phyloP scores from a whole-genome alignment of 2,888 invertebrate genomes.

The Tetanocera ferruginea region DNA sequence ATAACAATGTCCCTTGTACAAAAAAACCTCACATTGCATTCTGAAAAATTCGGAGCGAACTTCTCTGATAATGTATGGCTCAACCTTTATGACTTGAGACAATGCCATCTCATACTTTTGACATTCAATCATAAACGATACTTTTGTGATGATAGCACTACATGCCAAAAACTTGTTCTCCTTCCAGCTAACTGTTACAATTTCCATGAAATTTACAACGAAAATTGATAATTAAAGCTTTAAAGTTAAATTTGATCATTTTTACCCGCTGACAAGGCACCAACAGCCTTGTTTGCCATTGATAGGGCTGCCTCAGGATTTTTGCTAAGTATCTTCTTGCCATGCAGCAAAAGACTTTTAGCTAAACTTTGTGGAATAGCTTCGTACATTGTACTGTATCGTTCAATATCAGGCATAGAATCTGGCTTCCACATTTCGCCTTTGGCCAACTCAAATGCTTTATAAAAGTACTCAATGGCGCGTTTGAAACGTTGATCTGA shows the following conservation, averaged over 20 bases:
- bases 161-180: neutral
- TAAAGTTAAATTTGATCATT: neutral
- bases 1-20: constrained; percentile 7
- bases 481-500: neutral
- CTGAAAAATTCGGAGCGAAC: neutral
- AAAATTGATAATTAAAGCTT: neutral
- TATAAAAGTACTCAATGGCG: neutral
- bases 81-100: neutral
- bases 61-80: neutral
- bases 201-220: neutral
- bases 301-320: neutral
- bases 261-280: neutral
- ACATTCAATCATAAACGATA: constrained; percentile 7
- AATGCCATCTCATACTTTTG: neutral
- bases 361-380: neutral
- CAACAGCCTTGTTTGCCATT: neutral
- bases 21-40: constrained; percentile 1
- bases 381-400: neutral
- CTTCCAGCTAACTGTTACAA: neutral
- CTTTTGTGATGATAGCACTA: neutral
- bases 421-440: neutral
- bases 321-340: neutral
- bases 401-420: neutral
- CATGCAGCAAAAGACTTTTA: neutral
- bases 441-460: constrained; percentile 6